phyloP scores from a whole-genome alignment of 2,797 vertebrate species.

The Jordanella pulchra region DNA sequence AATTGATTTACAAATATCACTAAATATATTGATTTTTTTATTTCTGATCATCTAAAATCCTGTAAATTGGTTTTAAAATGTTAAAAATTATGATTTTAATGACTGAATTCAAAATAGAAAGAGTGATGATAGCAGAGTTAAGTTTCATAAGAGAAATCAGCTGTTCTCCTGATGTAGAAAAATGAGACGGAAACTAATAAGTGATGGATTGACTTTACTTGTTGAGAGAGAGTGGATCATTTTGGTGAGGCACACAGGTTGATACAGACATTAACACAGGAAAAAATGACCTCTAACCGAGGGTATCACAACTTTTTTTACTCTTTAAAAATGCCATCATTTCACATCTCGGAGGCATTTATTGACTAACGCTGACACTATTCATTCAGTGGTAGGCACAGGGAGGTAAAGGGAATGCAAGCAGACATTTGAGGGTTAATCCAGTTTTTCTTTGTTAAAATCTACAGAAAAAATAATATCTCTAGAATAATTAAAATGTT shows the following conservation, averaged over 20 bases:
- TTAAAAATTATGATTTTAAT: background rate
- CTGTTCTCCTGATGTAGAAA: conserved; percentile 21
- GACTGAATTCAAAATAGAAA: background rate
- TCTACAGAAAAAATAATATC: conserved; percentile 14
- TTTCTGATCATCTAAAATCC: background rate
- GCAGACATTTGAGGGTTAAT: conserved; percentile 32
- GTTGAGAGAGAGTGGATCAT: conserved; percentile 44
- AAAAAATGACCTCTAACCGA: conserved; percentile 11
- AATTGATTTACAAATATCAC: conserved; percentile 12
- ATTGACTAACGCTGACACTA: conserved; percentile 12
- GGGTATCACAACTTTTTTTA: conserved; percentile 15
- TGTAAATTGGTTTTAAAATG: background rate
- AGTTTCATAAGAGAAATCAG: conserved; percentile 20
- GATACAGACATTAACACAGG: conserved; percentile 21
- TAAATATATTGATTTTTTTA: conserved; percentile 6
- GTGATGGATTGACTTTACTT: conserved; percentile 39
- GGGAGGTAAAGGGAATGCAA: conserved; percentile 60
- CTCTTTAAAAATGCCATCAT: conserved; percentile 9
- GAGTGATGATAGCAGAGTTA: background rate
- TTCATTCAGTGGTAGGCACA: conserved; percentile 60
- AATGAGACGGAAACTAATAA: conserved; percentile 26
- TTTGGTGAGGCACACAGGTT: conserved; percentile 51
- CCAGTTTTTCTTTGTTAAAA: conserved; percentile 26
- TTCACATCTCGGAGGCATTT: conserved; percentile 8
- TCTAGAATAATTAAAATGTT: background rate